Conservation (phyloP, 2,888 invertebrate species). For the Serrognathus titanus region DNA sequence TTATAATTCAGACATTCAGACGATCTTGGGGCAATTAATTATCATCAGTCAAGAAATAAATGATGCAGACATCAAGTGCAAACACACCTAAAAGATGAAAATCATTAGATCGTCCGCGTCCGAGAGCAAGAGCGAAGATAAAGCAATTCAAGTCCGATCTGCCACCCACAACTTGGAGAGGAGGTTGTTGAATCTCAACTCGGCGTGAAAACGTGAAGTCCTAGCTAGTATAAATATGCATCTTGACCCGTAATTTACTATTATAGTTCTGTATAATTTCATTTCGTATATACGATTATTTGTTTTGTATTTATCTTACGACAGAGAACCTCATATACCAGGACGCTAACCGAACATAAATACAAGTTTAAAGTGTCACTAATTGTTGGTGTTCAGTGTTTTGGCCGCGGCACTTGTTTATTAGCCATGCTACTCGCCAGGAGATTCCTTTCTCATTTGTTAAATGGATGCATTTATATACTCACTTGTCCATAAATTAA, state of each 20-base stretch:
- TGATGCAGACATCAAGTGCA: not conserved
- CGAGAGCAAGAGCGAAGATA: constrained; percentile 11
- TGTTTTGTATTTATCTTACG: constrained; percentile 30
- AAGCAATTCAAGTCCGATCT: constrained; percentile 22
- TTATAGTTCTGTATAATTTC: constrained; percentile 33
- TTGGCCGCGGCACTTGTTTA: constrained; percentile 24
- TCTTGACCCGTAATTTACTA: constrained; percentile 34
- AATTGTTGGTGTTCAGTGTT: constrained; percentile 29
- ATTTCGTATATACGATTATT: constrained; percentile 17
- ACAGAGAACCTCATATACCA: constrained; percentile 18
- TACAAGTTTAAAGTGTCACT: constrained; percentile 32
- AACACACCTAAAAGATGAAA: not conserved
- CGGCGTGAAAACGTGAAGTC: constrained; percentile 26
- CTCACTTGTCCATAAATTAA: too few species aligned
- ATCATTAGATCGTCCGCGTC: not conserved
- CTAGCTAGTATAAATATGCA: constrained; percentile 27
- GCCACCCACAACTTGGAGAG: constrained; percentile 22
- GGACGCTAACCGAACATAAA: constrained; percentile 28
- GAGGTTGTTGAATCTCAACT: constrained; percentile 25
- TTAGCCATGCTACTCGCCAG: constrained; percentile 17
- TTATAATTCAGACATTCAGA: too few species aligned
- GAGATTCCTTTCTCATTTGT: constrained; percentile 13
- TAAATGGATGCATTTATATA: too few species aligned
- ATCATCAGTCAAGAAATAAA: too few species aligned
- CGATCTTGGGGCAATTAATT: too few species aligned